phyloP scores from a whole-genome alignment of 1,140 invertebrate genomes.

The Semibalanus balanoides region DNA sequence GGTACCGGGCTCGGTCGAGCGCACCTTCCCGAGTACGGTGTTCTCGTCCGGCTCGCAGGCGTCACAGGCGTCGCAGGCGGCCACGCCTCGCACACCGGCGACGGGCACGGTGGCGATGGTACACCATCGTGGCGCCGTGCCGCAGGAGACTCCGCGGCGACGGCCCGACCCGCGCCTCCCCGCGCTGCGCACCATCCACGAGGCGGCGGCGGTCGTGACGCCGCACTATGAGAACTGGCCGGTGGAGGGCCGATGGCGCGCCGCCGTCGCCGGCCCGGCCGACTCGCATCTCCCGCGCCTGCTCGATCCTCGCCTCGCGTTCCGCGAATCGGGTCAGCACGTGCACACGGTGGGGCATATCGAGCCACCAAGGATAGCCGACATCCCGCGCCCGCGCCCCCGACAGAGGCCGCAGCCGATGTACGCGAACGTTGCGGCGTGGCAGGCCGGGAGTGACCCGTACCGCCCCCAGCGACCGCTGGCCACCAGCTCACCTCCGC shows the following conservation, averaged over 20 bases:
- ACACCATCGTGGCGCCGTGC: background rate
- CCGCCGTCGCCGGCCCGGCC: background rate
- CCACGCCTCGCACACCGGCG: no score
- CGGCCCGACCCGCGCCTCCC: slow-evolving; percentile 57
- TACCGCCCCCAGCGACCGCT: slow-evolving; percentile 23
- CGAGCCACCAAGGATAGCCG: slow-evolving; percentile 19
- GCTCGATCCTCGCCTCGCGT: background rate
- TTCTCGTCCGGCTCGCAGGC: slow-evolving; percentile 24
- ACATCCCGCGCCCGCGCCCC: slow-evolving; percentile 15
- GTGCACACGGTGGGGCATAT: slow-evolving; percentile 18
- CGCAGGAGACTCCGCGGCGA: slow-evolving; percentile 32
- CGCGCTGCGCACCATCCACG: slow-evolving; percentile 53
- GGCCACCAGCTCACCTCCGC: slow-evolving; percentile 28
- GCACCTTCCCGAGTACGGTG: slow-evolving; percentile 46
- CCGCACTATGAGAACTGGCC: slow-evolving; percentile 9
- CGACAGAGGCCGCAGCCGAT: background rate
- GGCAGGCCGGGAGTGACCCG: slow-evolving; percentile 9
- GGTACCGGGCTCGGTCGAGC: slow-evolving; percentile 58
- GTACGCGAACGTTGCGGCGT: background rate
- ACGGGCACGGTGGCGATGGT: slow-evolving; percentile 40
- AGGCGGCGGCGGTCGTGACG: slow-evolving; percentile 37
- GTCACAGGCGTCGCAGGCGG: slow-evolving; percentile 23
- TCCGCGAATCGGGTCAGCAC: slow-evolving; percentile 21
- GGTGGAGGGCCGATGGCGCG: background rate
- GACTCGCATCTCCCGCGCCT: background rate